Base-by-base conservation (phyloP, 1,140 invertebrate species). In the Drosophila virilis region DNA sequence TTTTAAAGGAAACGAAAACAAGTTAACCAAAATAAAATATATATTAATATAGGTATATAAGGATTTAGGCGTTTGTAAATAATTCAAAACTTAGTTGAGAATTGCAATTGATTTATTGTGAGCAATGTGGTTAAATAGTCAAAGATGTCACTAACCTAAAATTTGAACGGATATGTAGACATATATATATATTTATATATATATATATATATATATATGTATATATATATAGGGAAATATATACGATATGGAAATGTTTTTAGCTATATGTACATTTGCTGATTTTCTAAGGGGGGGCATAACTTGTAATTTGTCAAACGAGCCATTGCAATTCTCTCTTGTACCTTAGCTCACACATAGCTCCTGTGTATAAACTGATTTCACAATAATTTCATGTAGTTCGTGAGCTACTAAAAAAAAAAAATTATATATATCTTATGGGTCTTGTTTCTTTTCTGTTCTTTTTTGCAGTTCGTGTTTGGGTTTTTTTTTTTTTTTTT, bases 101-200 rank as follows among this genome's bases (percentile, higher is more conserved):
- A 55, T 55, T 40, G 52, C 52, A 55, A 42, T 52, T 10, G 46
- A 57, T 71, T 71, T 65, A 71, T 65, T 71, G 17, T 58, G 52
- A 35, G 40, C 40, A 38, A 32, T 32, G 40, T 33, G 28, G 32
- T 10, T 46, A 17, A 52, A 45, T 12, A 33, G 10, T 46, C 12
- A 43, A 40, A 8, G 22, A n/a, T 46, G 59, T 54, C 22, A 50
- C 1, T 65, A 50, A 57, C 35, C 60, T 65, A 50, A 71, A 71
- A 71, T 71, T 71, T 71, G 0, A 64, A 48, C 17, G 6, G 13
- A 22, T 51, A 59, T 38, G 17, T 50, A 32, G 15, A 22, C 6
- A n/a, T 50, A 40, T 15, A 51, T 28, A 35, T 50, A 40, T 61
- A 62, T 15, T 22, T 35, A 50, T 61, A 51, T 15, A 35, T 35